Evolutionary conservation across 2,797 vertebrate species (phyloP).

Genomic region (Notamacropus eugenii): DNA sequence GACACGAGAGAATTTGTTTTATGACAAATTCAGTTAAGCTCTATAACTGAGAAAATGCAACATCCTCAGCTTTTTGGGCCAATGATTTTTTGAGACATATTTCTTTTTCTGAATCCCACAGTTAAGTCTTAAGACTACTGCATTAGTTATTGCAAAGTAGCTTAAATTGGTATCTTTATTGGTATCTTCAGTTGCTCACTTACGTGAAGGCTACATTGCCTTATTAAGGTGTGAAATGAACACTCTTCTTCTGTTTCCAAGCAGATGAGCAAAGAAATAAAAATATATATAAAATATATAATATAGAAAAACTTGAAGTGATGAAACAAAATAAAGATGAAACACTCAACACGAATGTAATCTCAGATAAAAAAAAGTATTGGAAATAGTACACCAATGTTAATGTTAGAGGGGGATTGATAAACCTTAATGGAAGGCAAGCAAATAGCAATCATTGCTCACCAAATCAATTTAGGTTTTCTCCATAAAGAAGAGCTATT

Average conservation of each 20-base stretch:
- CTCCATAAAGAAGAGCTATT: conserved; percentile 8
- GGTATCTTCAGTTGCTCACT: conserved; percentile 99
- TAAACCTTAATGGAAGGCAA: conserved; percentile 25
- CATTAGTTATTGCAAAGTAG: conserved; percentile 90
- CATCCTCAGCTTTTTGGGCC: conserved; percentile 70
- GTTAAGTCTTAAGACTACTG: conserved; percentile 89
- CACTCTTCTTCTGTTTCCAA: conserved; percentile 99
- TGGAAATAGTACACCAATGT: conserved; percentile 51
- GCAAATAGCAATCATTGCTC: not conserved
- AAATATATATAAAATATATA: conserved; percentile 89
- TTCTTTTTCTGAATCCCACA: conserved; percentile 85
- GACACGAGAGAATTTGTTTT: conserved; percentile 45
- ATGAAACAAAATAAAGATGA: conserved; percentile 91
- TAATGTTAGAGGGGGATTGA: conserved; percentile 6
- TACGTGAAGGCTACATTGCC: conserved; percentile 99
- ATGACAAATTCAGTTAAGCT: conserved; percentile 47
- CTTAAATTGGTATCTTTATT: conserved; percentile 83
- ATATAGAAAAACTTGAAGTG: conserved; percentile 91
- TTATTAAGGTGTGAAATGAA: conserved; percentile 99
- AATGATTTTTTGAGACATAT: conserved; percentile 85
- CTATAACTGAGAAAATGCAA: conserved; percentile 46
- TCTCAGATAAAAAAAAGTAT: conserved; percentile 52
- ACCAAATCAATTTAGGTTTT: conserved; percentile 10
- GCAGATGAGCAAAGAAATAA: conserved; percentile 96
- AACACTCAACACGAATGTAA: conserved; percentile 85